A percentile compares a stretch with the other conserved stretches of the same genome.
Conservation (phyloP, 2,113 vertebrate species). For the Agapornis roseicollis region DNA sequence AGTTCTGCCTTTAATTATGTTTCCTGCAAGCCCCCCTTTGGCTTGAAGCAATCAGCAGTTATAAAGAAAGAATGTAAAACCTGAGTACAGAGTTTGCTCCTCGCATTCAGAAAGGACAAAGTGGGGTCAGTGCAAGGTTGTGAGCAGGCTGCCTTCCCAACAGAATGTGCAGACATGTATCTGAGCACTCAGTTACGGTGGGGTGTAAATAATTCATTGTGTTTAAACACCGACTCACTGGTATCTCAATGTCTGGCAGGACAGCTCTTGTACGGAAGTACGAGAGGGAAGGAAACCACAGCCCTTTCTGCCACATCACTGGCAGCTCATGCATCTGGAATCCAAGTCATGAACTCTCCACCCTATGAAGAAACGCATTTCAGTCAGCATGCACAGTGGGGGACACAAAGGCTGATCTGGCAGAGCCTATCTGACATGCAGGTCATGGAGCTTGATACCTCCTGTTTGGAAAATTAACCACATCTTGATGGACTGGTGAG, state of each 20-base stretch:
- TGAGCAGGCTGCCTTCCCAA: background rate
- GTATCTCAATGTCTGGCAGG: background rate
- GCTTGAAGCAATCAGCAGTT: background rate
- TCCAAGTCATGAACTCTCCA: background rate
- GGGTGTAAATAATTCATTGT: background rate
- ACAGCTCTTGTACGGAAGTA: background rate
- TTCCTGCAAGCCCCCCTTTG: background rate
- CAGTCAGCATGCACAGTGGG: background rate
- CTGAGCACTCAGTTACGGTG: background rate
- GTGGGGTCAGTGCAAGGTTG: background rate
- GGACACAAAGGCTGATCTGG: background rate
- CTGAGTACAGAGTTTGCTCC: background rate
- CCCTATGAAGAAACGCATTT: background rate
- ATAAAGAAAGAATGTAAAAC: background rate
- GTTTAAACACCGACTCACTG: background rate
- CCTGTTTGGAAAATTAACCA: background rate
- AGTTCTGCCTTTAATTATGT: slow-evolving; percentile 30
- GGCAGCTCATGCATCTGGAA: background rate
- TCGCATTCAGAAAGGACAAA: background rate
- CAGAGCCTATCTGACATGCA: background rate
- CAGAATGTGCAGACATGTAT: background rate
- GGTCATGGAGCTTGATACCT: background rate
- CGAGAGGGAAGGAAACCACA: background rate
- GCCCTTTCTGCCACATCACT: background rate
- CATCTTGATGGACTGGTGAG: background rate